Conservation (phyloP, 2,888 invertebrate genomes). For the Nemotelus pantherinus region DNA sequence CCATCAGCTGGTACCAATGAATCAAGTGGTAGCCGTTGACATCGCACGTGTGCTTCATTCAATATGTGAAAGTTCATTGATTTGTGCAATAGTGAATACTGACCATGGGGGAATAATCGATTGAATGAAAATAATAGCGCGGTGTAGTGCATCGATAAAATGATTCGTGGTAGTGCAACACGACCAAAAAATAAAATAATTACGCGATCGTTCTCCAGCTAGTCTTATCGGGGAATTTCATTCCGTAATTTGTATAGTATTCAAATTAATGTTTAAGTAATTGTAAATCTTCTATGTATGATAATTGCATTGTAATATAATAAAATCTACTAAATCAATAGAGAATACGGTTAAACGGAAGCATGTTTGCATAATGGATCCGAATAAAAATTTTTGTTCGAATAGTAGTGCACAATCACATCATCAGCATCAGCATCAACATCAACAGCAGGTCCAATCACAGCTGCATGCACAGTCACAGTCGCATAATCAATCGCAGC, state of each 20-base stretch:
- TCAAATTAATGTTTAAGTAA: not conserved
- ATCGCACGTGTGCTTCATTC: too few relatives aligned
- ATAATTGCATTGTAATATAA: slow-evolving; percentile 26
- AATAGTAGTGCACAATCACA: slow-evolving; percentile 52
- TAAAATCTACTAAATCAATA: not conserved
- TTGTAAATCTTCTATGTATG: not conserved
- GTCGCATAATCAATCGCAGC: slow-evolving; percentile 48
- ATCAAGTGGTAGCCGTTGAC: too few relatives aligned
- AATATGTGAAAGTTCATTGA: too few relatives aligned
- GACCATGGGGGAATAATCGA: too few relatives aligned
- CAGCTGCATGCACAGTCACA: slow-evolving; percentile 25
- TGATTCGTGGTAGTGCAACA: not conserved
- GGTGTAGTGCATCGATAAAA: too few relatives aligned
- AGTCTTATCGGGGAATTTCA: slow-evolving; percentile 4
- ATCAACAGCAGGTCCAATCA: slow-evolving; percentile 6
- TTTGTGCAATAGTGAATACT: too few relatives aligned
- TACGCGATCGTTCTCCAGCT: not conserved
- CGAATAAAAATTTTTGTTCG: slow-evolving; percentile 36
- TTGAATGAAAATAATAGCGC: too few relatives aligned
- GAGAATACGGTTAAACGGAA: not conserved
- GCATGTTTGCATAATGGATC: slow-evolving; percentile 39
- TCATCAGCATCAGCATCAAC: slow-evolving; percentile 50
- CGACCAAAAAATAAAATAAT: not conserved
- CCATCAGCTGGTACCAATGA: too few relatives aligned
- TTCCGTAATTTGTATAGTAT: not conserved